Percentiles rank a stretch among this genome's conserved stretches.
These are phyloP conservation scores for Sorex araneus DNA, from an alignment of 2,113 vertebrate species.

Conservation along the genomic window DNA sequence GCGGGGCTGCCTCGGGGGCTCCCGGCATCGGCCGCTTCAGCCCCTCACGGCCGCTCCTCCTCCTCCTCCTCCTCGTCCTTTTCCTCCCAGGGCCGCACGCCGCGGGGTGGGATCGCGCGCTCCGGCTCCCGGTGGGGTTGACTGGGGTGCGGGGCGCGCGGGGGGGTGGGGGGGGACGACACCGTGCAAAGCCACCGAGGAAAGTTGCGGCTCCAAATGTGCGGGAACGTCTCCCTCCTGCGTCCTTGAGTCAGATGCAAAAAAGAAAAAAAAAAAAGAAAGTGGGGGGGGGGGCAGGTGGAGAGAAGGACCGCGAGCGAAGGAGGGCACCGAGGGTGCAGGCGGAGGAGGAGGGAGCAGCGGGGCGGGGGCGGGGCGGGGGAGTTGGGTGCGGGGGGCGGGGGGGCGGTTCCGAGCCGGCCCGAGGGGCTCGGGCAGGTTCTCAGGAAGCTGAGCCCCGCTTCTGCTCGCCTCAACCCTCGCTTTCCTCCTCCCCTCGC, in stretches of 20 bases:
- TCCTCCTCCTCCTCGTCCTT: slow-evolving; percentile 47
- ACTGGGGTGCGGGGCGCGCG: too few relatives aligned
- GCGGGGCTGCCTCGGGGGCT: background rate
- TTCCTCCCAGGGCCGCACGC: slow-evolving; percentile 47
- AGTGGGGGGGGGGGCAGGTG: background rate
- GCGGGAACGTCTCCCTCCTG: slow-evolving; percentile 47
- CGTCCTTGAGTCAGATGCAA: slow-evolving; percentile 55
- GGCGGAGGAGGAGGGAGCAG: background rate
- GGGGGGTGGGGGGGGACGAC: too few relatives aligned
- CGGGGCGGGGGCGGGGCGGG: background rate
- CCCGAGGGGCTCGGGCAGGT: slow-evolving; percentile 49
- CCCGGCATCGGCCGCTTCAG: slow-evolving; percentile 33
- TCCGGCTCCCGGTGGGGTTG: background rate
- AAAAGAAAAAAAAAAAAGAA: background rate
- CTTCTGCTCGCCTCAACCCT: background rate
- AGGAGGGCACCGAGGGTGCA: background rate
- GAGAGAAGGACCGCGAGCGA: background rate
- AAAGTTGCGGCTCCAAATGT: slow-evolving; percentile 76
- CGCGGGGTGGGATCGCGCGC: background rate
- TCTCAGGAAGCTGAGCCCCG: slow-evolving; percentile 21
- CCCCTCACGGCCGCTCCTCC: slow-evolving; percentile 64
- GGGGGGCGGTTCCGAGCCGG: background rate
- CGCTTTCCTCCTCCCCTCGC: slow-evolving; percentile 28
- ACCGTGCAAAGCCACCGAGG: background rate
- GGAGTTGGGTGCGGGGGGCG: slow-evolving; percentile 47